Conservation (phyloP, 1,140 invertebrate species). For the Ceratosolen solmsi region DNA sequence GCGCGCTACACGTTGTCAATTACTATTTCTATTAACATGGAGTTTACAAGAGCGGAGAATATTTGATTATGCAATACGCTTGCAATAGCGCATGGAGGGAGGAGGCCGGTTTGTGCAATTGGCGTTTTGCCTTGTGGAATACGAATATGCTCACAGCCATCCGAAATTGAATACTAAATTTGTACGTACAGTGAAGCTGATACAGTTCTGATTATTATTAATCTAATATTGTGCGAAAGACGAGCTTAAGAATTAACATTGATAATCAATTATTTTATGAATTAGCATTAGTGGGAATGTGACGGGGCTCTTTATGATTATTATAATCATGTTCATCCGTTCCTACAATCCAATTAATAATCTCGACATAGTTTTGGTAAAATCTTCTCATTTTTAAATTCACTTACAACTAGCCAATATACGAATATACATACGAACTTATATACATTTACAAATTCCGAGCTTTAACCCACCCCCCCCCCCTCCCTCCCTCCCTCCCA, state of each 20-base stretch:
- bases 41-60: conserved; percentile 37
- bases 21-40: conserved; percentile 32
- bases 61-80: conserved; percentile 33
- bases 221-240: conserved; percentile 22
- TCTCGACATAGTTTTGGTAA: too few relatives aligned
- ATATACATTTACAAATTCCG: too few relatives aligned
- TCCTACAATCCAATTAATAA: too few relatives aligned
- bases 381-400: too few relatives aligned
- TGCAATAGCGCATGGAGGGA: background rate
- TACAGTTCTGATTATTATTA: conserved; percentile 28
- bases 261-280: conserved; percentile 5
- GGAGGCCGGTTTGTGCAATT: conserved; percentile 38
- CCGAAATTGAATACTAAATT: conserved; percentile 46
- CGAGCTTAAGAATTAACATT: background rate
- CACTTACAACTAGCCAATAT: too few relatives aligned
- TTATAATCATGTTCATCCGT: too few relatives aligned
- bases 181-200: background rate
- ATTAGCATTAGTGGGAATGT: too few relatives aligned
- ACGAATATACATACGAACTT: too few relatives aligned
- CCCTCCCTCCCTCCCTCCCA: too few relatives aligned
- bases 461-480: too few relatives aligned
- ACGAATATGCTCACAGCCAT: background rate
- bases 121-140: conserved; percentile 26
- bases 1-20: conserved; percentile 26
- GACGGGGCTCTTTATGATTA: too few relatives aligned